phyloP scores from a whole-genome alignment of 37 sponge, comb jelly and placozoan species.

The Chondrosia reniformis region DNA sequence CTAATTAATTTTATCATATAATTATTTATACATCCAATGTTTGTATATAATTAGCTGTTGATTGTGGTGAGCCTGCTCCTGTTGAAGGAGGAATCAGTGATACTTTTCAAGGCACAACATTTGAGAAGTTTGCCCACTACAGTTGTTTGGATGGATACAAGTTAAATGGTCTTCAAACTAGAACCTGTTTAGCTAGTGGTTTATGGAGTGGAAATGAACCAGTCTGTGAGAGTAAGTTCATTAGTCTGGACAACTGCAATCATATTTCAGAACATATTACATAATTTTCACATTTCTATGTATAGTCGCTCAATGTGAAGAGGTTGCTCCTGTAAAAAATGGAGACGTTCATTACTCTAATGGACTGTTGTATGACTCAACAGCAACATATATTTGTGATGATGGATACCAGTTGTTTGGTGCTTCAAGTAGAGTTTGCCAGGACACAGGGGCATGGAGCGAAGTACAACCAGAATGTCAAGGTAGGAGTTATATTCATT shows the following conservation, averaged over 20 bases:
- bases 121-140: not conserved
- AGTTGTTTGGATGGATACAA: not conserved
- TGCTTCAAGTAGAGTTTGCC: not conserved
- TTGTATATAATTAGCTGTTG: not conserved
- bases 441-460: no score
- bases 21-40: no score
- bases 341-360: not conserved
- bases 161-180: not conserved
- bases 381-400: not conserved
- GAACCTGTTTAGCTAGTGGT: no score
- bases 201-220: no score
- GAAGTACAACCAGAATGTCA: no score
- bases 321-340: not conserved
- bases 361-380: not conserved
- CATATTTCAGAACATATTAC: no score
- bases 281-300: no score
- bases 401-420: not conserved
- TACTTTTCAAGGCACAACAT: not conserved
- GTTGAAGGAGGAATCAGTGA: not conserved
- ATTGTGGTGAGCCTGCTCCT: not conserved
- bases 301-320: no score
- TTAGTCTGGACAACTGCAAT: no score
- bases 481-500: no score
- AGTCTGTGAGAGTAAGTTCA: not conserved
- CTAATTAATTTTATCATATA: no score